Evolutionary conservation across 37 sponge, comb jelly and placozoan genomes (phyloP), one percentile per base, ranked within the genome.

Genomic region (Theonella swinhoei): DNA sequence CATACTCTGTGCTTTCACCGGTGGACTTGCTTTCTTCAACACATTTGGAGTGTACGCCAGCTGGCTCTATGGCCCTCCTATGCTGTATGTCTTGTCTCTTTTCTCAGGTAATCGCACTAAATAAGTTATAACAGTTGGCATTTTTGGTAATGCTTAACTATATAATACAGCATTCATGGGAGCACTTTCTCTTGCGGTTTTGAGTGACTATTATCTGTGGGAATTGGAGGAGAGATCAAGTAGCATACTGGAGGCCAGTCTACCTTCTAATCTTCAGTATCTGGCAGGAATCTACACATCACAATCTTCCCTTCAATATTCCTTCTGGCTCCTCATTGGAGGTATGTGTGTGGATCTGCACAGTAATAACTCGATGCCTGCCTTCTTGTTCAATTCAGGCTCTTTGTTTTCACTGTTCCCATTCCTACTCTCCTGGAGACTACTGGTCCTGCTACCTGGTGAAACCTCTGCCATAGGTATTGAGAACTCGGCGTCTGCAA

Each of bases 41-140:
- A 80, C 91, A 70, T 91, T 87, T 36, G 88, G 87, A 59, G 68
- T 85, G 22, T 86, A 87, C n/a, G 88, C 82, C 33, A 74, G 78
- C 58, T 76, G 83, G 85, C 85, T 86, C 91, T 87, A 76, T 28
- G 95, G 95, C 28, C 95, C 95, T 0, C 59, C 85, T 3, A 80
- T 85, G 58, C 70, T 91, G 39, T 88, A 90, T 70, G 24, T 91
- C 47, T 41, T 91, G 59, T 88, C 77, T 74, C 37, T 90, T 23
- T 24, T 80, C 43, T 71, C 86, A 38, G 70, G 93, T 92, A 71
- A 84, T 82, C 1, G 4, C 11, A 5, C 61, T n/a, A n/a, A n/a
- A n/a, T n/a, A n/a, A n/a, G n/a, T n/a, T n/a, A n/a, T n/a, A n/a
- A n/a, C n/a, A n/a, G n/a, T n/a, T n/a, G n/a, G n/a, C n/a, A n/a